These are phyloP conservation scores for Solea solea DNA, from an alignment of 2,113 vertebrate genomes.

Conservation along the genomic window DNA sequence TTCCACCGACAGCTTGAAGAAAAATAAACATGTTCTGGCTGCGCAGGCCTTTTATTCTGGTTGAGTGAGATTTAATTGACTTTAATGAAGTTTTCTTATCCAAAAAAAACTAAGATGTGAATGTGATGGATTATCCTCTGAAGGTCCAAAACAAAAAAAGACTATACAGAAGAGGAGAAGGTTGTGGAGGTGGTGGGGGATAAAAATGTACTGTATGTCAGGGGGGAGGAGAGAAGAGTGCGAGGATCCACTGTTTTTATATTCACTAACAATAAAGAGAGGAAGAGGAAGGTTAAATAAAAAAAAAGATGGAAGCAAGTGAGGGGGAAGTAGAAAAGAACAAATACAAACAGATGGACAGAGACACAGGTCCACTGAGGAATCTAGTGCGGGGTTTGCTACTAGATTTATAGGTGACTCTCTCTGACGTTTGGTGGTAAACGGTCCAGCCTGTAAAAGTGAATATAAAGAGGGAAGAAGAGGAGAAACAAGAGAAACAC, in stretches of 20 bases:
- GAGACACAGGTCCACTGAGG: constrained; percentile 99
- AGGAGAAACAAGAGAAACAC: constrained; percentile 85
- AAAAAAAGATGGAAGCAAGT: constrained; percentile 57
- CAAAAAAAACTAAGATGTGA: background rate
- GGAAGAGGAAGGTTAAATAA: constrained; percentile 59
- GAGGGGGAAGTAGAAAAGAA: constrained; percentile 81
- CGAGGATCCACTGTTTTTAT: constrained; percentile 34
- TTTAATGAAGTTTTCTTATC: constrained; percentile 15
- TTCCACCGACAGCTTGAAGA: background rate
- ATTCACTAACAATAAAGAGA: constrained; percentile 26
- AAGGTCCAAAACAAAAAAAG: background rate
- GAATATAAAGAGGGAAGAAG: constrained; percentile 91
- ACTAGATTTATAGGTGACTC: constrained; percentile 99
- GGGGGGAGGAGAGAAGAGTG: constrained; percentile 36
- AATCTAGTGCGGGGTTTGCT: constrained; percentile 99
- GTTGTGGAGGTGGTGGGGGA: background rate
- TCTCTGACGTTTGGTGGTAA: constrained; percentile 99
- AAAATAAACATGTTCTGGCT: constrained; percentile 43
- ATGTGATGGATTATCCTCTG: constrained; percentile 32
- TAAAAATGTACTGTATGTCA: constrained; percentile 33
- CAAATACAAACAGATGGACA: constrained; percentile 87
- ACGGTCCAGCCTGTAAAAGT: constrained; percentile 98
- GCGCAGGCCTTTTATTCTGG: constrained; percentile 7
- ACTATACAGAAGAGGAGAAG: constrained; percentile 11
- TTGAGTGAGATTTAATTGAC: constrained; percentile 2